phyloP scores from a whole-genome alignment of 2,888 invertebrate species.

The Schrankia costaestrigalis region DNA sequence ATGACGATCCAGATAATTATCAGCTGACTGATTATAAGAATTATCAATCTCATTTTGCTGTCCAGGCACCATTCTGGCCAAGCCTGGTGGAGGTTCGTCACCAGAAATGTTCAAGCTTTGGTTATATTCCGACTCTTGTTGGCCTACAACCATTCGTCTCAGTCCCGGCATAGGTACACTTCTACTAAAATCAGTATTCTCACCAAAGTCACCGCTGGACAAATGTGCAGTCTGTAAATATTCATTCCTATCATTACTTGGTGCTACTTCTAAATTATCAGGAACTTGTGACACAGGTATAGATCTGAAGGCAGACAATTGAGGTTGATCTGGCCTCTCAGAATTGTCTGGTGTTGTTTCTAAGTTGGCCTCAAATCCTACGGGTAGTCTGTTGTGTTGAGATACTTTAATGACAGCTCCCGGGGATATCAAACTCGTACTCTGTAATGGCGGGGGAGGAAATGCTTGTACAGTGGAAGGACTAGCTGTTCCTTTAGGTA shows the following conservation, averaged over 20 bases:
- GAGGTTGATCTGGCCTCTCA: constrained; percentile 81
- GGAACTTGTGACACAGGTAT: constrained; percentile 54
- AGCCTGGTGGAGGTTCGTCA: constrained; percentile 77
- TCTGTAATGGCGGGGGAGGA: constrained; percentile 51
- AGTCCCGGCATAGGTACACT: constrained; percentile 83
- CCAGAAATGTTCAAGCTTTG: constrained; percentile 53
- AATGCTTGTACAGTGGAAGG: constrained; percentile 41
- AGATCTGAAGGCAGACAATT: constrained; percentile 43
- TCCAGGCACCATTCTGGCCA: constrained; percentile 77
- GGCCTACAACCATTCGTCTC: constrained; percentile 84
- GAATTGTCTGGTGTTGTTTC: constrained; percentile 85
- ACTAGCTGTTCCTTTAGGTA: constrained; percentile 42
- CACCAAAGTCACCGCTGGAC: constrained; percentile 78
- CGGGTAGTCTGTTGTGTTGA: constrained; percentile 54
- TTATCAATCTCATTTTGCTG: constrained; percentile 67
- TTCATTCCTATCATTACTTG: constrained; percentile 86
- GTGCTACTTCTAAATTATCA: constrained; percentile 82
- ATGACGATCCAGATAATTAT: constrained; percentile 67
- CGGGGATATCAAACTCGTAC: constrained; percentile 57
- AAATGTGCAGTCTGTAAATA: constrained; percentile 89
- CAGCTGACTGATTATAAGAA: constrained; percentile 57
- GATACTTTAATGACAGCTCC: constrained; percentile 54
- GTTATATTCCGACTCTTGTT: constrained; percentile 79
- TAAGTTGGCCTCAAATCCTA: constrained; percentile 80
- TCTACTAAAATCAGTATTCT: constrained; percentile 65